Conservation (phyloP, 2,888 invertebrate genomes). For the Stenolophus ochropezus region DNA sequence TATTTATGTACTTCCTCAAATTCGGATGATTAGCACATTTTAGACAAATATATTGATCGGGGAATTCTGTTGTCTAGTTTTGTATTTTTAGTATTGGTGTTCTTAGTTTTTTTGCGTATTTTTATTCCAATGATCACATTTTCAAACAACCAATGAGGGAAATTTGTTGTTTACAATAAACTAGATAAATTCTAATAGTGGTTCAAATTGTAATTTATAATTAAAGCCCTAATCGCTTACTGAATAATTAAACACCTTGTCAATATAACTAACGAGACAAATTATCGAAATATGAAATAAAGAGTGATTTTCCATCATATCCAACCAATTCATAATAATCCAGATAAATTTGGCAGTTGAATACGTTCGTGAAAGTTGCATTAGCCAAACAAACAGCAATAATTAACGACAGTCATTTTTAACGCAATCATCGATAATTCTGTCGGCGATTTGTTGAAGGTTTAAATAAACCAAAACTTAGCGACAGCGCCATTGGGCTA, state of each 20-base stretch:
- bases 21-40: no score
- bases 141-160: no score
- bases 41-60: no score
- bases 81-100: no score
- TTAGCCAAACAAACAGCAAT: neutral
- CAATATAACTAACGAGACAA: neutral
- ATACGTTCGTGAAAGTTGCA: neutral
- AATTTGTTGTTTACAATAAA: no score
- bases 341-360: neutral
- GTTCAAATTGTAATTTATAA: neutral
- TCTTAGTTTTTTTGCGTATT: no score
- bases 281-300: neutral
- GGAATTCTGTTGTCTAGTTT: no score
- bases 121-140: no score
- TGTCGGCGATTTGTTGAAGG: neutral
- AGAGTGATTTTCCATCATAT: neutral
- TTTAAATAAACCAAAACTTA: slow-evolving; percentile 20
- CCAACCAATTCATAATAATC: neutral
- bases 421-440: slow-evolving; percentile 9
- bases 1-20: no score
- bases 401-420: neutral
- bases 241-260: neutral
- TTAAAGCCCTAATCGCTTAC: neutral
- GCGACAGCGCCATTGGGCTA: neutral
- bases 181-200: no score